Evolutionary conservation across 2,888 invertebrate species (phyloP).

Genomic region (Pinctada fucata): DNA sequence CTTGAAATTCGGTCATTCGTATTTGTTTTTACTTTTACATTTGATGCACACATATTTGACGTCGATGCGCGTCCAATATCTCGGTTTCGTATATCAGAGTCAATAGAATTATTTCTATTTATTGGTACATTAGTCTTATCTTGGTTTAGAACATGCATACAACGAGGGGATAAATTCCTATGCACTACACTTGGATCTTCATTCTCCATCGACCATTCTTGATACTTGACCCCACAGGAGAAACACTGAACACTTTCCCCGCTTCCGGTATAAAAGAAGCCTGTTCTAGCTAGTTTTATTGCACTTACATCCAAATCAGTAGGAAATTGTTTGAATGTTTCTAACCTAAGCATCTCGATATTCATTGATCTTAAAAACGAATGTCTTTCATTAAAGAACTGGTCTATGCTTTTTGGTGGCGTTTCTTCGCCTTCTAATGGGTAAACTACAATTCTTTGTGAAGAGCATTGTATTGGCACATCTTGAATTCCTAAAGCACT

Average conservation of each 20-base stretch:
- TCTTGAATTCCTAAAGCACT: too few species aligned
- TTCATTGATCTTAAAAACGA: constrained; percentile 4
- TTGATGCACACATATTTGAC: too few species aligned
- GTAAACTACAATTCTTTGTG: too few species aligned
- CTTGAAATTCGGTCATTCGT: too few species aligned
- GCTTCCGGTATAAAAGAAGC: not conserved
- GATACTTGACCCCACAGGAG: not conserved
- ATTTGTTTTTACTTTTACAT: too few species aligned
- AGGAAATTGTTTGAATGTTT: not conserved
- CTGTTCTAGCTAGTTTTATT: not conserved
- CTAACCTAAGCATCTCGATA: constrained; percentile 12
- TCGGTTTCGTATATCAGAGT: too few species aligned
- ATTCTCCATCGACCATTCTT: not conserved
- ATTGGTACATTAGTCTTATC: not conserved
- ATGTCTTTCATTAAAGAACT: not conserved
- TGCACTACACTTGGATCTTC: not conserved
- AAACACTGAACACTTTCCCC: not conserved
- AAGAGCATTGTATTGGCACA: too few species aligned
- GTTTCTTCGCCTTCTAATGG: too few species aligned
- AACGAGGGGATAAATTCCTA: not conserved
- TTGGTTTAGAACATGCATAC: not conserved
- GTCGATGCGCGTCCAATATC: too few species aligned
- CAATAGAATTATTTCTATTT: not conserved
- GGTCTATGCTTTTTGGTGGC: not conserved
- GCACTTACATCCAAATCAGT: not conserved